Percentiles rank a stretch among this genome's conserved stretches.
phyloP scores from a whole-genome alignment of 2,113 vertebrate species.

The Orthochromis indermauri region DNA sequence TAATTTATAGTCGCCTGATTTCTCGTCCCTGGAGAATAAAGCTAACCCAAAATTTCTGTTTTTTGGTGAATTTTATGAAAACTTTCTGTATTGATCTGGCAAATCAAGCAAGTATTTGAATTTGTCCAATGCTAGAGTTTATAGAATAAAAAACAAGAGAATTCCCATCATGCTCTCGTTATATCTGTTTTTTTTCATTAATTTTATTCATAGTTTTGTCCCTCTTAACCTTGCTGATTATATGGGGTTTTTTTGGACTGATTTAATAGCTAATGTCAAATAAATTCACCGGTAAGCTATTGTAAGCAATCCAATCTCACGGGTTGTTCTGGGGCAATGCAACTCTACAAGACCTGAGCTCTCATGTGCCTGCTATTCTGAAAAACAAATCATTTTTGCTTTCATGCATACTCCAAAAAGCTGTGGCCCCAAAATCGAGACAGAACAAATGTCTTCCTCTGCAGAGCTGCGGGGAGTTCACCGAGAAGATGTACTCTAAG shows the following conservation, averaged over 20 bases:
- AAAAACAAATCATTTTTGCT: slow-evolving; percentile 28
- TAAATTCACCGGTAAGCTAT: background rate
- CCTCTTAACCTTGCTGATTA: background rate
- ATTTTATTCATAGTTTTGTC: background rate
- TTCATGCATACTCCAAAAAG: background rate
- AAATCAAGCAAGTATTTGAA: background rate
- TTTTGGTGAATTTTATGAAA: background rate
- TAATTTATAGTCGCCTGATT: background rate
- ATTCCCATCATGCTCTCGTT: background rate
- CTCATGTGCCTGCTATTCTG: background rate
- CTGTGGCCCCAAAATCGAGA: slow-evolving; percentile 14
- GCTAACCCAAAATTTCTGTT: accelerated
- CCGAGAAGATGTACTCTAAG: background rate
- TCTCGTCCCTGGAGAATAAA: background rate
- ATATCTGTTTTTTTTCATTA: background rate
- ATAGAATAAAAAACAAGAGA: background rate
- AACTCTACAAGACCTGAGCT: background rate
- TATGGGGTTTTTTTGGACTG: background rate
- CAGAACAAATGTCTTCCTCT: slow-evolving; percentile 44
- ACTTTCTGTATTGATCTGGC: background rate
- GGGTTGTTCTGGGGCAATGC: background rate
- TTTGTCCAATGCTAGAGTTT: background rate
- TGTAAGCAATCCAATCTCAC: background rate
- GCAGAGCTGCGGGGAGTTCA: slow-evolving; percentile 15
- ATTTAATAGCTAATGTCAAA: background rate